Evolutionary conservation across 1,140 invertebrate genomes (phyloP), one percentile per base, ranked within the genome.

Genomic region (Euwallacea fornicatus): DNA sequence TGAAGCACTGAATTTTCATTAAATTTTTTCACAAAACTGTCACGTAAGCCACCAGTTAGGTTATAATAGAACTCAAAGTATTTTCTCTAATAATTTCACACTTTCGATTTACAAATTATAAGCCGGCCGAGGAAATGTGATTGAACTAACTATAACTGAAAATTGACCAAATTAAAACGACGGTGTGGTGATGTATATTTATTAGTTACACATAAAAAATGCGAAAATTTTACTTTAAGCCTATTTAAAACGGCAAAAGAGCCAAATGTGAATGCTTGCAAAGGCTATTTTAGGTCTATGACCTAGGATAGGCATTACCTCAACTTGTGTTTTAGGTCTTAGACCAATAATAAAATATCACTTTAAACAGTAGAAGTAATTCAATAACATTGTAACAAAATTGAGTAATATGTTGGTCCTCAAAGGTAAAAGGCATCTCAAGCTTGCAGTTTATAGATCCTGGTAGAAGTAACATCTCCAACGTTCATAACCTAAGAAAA

Each of bases 401-500:
- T 13, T 50, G 9, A 50, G 46, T 50, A 50, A 10, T 11, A 50
- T 50, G 9, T 50, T 11, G 13, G 13, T 33, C 21, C 21, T 33
- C 46, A 6, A 50, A 50, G 9, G 6, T 13, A 56, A 56, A 15
- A 15, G 9, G 16, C 54, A 56, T n/a, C 46, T 79, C 75, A 81
- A 60, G 73, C 76, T 71, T 79, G 76, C 0, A 77, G 0, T 66
- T 81, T 81, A 72, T 82, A 82, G 73, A 87, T 79, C 74, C 88
- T 85, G 42, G 86, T 89, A 75, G 85, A 86, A 11, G 85, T 84
- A 71, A 89, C 83, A 74, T 88, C 83, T 67, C 86, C 86, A 2
- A 88, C 84, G 55, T 84, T 86, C 82, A 88, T 83, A 13, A 84
- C 79, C 86, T 88, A 80, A 50, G 86, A 85, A 8, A 66, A 42